Evolutionary conservation across 2,113 vertebrate genomes (phyloP).

Genomic region (Bombycilla garrulus): DNA sequence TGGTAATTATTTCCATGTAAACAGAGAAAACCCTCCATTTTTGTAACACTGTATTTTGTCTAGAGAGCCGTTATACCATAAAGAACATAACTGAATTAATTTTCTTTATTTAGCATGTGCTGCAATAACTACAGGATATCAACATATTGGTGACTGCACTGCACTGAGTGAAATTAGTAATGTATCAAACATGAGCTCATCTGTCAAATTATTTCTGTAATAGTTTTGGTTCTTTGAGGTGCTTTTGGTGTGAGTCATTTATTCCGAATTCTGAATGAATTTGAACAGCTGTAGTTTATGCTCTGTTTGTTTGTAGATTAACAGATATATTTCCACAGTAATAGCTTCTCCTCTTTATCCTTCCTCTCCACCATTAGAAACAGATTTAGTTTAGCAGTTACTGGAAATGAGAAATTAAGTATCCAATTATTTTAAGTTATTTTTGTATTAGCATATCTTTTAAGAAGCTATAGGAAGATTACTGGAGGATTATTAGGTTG

Average conservation of each 20-base stretch:
- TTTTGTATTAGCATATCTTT: neutral
- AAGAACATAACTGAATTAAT: neutral
- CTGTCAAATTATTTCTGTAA: neutral
- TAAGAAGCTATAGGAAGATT: slow-evolving; percentile 26
- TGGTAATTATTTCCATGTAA: neutral
- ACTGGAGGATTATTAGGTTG: neutral
- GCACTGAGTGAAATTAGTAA: neutral
- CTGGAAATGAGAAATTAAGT: slow-evolving; percentile 22
- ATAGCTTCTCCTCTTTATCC: neutral
- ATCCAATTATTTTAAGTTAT: slow-evolving; percentile 23
- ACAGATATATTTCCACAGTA: neutral
- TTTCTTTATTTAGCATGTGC: neutral
- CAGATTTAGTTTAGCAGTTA: neutral
- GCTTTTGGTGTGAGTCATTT: neutral
- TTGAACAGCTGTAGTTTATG: neutral
- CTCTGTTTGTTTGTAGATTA: neutral
- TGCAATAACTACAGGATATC: neutral
- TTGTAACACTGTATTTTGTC: neutral
- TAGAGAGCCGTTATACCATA: neutral
- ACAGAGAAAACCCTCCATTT: neutral
- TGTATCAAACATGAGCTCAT: neutral
- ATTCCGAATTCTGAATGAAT: neutral
- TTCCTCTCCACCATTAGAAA: neutral
- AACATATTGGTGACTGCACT: neutral
- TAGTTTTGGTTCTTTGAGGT: neutral